A percentile compares a stretch with the other conserved stretches of the same genome.
Conservation (phyloP, 1,140 invertebrate genomes). For the Homarus americanus region DNA sequence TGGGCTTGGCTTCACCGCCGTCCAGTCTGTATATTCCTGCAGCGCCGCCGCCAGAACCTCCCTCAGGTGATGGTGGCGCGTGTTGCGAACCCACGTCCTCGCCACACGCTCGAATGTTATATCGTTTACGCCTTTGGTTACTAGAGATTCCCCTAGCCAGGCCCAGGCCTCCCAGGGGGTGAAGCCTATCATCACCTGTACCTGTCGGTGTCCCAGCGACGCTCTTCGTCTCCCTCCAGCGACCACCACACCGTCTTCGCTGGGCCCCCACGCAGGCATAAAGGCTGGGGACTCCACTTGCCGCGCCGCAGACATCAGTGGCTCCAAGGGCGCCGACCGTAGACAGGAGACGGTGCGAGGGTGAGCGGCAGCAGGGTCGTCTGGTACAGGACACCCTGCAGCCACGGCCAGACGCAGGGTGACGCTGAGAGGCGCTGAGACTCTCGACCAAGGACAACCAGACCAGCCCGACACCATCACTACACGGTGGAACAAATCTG, state of each 20-base stretch:
- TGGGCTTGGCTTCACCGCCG: constrained; percentile 76
- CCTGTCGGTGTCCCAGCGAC: constrained; percentile 89
- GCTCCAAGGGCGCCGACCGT: constrained; percentile 86
- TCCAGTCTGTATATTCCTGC: constrained; percentile 83
- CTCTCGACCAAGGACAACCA: constrained; percentile 83
- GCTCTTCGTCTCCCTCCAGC: constrained; percentile 29
- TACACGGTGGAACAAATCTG: constrained; percentile 81
- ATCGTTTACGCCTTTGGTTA: constrained; percentile 69
- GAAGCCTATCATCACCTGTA: constrained; percentile 83
- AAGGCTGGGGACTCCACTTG: constrained; percentile 91
- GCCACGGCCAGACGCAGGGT: constrained; percentile 73
- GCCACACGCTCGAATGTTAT: constrained; percentile 67
- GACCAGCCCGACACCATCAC: constrained; percentile 85
- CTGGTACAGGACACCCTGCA: constrained; percentile 71
- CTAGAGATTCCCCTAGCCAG: constrained; percentile 70
- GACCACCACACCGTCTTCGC: constrained; percentile 91
- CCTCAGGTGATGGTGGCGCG: constrained; percentile 77
- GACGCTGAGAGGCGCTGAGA: constrained; percentile 74
- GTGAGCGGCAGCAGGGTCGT: constrained; percentile 58
- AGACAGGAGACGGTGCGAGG: constrained; percentile 82
- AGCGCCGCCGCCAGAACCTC: constrained; percentile 83
- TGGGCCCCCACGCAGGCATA: constrained; percentile 90
- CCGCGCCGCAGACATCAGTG: constrained; percentile 84
- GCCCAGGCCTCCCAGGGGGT: constrained; percentile 73
- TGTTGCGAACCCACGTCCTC: constrained; percentile 75